Evolutionary conservation across 1,140 invertebrate genomes (phyloP), one percentile per base, ranked within the genome.

Genomic region (Leptopilina boulardi): DNA sequence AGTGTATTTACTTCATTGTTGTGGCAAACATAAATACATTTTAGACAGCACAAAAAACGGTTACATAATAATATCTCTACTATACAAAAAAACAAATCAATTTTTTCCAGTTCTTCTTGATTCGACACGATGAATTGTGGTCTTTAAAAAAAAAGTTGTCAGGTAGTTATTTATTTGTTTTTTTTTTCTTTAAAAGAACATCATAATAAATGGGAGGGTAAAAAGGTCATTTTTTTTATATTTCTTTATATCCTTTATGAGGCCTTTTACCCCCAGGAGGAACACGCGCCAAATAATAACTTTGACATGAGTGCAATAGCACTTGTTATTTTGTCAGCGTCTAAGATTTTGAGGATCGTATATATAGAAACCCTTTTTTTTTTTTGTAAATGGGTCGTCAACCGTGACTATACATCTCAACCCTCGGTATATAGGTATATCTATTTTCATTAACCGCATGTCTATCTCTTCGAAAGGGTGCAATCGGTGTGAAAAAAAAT

Each of bases 381-480:
- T n/a, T n/a, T n/a, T n/a, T n/a, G n/a, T n/a, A n/a, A n/a, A 9
- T 38, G 3, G 26, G 11, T 66, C 59, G n/a, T 66, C 26, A 15
- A 66, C 59, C 26, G 26, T 66, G 59, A 66, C 59, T 23, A 23
- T 5, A n/a, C n/a, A 51, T 56, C 34, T 42, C 34, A 70, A 44
- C 74, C 73, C 47, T 75, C 71, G 59, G n/a, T n/a, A n/a, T n/a
- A n/a, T n/a, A n/a, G n/a, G n/a, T 34, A 6, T 77, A 71, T 76
- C 78, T 81, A 66, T 73, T 81, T 81, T 84, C 78, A 83, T 86
- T 81, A 85, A 38, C 30, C 2, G 6, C 34, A 87, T n/a, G n/a
- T 87, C 85, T 85, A 70, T 73, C 72, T 84, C 84, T n/a, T 59
- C 83, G 76, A 80, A 77, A 75, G 81, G 82, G 75, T 59, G 79